These are phyloP conservation scores for Tokudaia tokunoshimensis DNA, from an alignment of 2,797 vertebrate species.

Conservation along the genomic window DNA sequence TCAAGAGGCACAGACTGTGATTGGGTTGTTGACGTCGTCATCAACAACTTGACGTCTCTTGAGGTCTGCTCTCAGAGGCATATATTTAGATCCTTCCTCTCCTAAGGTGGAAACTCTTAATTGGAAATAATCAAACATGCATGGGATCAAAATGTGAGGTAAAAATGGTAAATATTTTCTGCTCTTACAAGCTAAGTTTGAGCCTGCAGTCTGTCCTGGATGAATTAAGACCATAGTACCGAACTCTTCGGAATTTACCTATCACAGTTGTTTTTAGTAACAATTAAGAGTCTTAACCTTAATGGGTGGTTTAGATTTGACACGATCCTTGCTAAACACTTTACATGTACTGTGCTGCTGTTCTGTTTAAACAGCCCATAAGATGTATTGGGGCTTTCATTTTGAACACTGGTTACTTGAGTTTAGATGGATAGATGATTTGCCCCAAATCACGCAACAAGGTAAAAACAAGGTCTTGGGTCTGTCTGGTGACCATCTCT, in stretches of 20 bases:
- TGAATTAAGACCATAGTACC: not conserved
- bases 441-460: too few relatives aligned
- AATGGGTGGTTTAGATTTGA: slow-evolving; percentile 11
- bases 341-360: not conserved
- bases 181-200: not conserved
- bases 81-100: not conserved
- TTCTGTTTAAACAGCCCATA: not conserved
- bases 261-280: not conserved
- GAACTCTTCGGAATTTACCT: not conserved
- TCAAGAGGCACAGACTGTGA: not conserved
- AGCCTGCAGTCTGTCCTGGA: not conserved
- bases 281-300: not conserved
- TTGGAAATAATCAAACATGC: not conserved
- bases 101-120: not conserved
- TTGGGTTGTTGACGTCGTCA: not conserved
- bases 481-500: too few relatives aligned
- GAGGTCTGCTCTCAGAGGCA: not conserved
- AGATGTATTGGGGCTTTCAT: not conserved
- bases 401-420: slow-evolving; percentile 16
- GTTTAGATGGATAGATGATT: slow-evolving; percentile 23
- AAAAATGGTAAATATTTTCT: not conserved
- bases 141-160: not conserved
- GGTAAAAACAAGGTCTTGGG: too few relatives aligned
- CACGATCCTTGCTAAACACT: not conserved
- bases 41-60: too few relatives aligned